A percentile compares a stretch with the other conserved stretches of the same genome.
Conservation (phyloP, 2,113 vertebrate genomes). For the Sinocyclocheilus anophthalmus region DNA sequence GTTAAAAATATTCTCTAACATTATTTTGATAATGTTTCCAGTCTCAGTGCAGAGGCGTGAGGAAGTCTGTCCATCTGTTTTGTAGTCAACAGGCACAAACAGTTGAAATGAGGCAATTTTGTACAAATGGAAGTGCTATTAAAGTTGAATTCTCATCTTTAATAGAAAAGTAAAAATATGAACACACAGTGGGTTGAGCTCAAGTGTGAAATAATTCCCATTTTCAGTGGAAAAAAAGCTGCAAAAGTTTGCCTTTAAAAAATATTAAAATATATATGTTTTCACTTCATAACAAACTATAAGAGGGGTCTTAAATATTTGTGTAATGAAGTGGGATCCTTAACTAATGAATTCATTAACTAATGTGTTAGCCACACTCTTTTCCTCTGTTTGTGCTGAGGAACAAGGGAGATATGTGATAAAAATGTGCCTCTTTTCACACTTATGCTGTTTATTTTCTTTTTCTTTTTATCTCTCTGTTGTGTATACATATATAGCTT, state of each 20-base stretch:
- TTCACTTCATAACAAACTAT: neutral
- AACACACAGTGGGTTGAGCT: slow-evolving; percentile 18
- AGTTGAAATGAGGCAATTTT: slow-evolving; percentile 50
- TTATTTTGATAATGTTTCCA: neutral
- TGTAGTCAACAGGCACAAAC: slow-evolving; percentile 48
- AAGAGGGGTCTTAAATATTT: slow-evolving; percentile 21
- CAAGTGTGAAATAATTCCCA: slow-evolving; percentile 48
- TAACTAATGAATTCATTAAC: neutral
- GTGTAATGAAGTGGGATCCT: neutral
- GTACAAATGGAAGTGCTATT: slow-evolving; percentile 42
- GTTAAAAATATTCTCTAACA: neutral
- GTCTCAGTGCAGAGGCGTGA: neutral
- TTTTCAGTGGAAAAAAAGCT: slow-evolving; percentile 36
- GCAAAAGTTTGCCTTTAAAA: slow-evolving; percentile 10
- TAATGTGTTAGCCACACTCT: neutral
- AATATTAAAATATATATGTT: slow-evolving; percentile 15
- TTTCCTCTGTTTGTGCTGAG: neutral
- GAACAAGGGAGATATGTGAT: neutral
- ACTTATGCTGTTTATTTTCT: neutral
- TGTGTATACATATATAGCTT: neutral
- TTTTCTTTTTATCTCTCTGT: neutral
- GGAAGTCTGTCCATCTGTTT: slow-evolving; percentile 33
- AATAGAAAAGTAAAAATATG: slow-evolving; percentile 48
- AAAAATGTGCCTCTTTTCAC: neutral
- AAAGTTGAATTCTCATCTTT: slow-evolving; percentile 43